phyloP scores from a whole-genome alignment of 2,797 vertebrate genomes.

The Artibeus jamaicensis region DNA sequence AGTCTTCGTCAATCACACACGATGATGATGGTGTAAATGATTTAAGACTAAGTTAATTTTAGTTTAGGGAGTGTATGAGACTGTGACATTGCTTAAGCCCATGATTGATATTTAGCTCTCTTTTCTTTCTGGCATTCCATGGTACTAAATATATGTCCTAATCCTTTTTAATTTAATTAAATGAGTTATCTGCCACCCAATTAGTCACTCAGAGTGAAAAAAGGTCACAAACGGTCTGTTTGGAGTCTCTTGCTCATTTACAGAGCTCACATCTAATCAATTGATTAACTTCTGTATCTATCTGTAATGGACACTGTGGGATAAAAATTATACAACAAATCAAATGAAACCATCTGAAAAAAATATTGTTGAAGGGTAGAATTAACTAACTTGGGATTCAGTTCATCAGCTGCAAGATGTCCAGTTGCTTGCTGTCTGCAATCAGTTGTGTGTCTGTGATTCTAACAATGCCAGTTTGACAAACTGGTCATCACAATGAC shows the following conservation, averaged over 20 bases:
- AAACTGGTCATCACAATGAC: background rate
- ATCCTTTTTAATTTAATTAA: conserved; percentile 58
- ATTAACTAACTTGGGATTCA: conserved; percentile 4
- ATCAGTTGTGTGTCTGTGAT: background rate
- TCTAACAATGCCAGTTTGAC: background rate
- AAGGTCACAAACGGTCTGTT: background rate
- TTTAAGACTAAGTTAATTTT: conserved; percentile 63
- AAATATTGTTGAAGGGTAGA: background rate
- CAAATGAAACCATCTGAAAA: background rate
- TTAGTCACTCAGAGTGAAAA: conserved; percentile 31
- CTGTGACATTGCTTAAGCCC: background rate
- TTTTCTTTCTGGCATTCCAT: background rate
- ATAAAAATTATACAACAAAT: background rate
- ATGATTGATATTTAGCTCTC: conserved; percentile 10
- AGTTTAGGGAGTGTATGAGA: conserved; percentile 50
- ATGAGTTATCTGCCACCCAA: background rate
- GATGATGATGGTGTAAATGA: conserved; percentile 62
- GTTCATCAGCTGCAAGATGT: background rate
- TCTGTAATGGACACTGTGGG: background rate
- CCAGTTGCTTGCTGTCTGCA: background rate
- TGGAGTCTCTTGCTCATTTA: conserved; percentile 23
- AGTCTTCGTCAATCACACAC: conserved; percentile 55
- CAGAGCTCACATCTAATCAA: background rate
- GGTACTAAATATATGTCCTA: conserved; percentile 28
- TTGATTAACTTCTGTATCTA: background rate